These are phyloP conservation scores for Camponotus vicinus DNA, from an alignment of 1,140 invertebrate genomes.

Conservation along the genomic window DNA sequence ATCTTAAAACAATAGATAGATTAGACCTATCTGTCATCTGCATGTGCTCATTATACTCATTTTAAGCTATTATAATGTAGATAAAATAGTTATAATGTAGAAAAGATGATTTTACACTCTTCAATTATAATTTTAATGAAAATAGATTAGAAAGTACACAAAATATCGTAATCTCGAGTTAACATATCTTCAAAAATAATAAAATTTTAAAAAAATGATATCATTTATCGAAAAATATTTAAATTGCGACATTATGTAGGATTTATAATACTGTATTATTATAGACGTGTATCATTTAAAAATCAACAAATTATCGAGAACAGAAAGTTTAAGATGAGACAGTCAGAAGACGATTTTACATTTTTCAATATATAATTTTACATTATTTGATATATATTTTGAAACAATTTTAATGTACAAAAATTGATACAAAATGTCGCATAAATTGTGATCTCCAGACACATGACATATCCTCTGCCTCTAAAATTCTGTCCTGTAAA, in stretches of 20 bases:
- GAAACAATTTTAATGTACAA: background rate
- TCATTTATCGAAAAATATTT: background rate
- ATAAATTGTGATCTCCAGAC: background rate
- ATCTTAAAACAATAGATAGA: background rate
- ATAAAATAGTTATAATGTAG: no score
- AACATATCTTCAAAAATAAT: no score
- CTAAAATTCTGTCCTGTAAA: background rate
- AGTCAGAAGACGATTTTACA: background rate
- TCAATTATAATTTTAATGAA: background rate
- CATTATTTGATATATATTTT: background rate
- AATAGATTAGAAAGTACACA: background rate
- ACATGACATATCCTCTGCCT: background rate
- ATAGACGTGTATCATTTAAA: conserved; percentile 8
- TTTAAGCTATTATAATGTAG: conserved; percentile 15
- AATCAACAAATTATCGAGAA: background rate
- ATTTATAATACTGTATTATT: background rate
- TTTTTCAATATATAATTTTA: background rate
- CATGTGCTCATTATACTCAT: background rate
- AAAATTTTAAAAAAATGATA: background rate
- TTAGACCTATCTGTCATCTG: background rate
- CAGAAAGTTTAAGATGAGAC: background rate
- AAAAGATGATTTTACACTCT: background rate
- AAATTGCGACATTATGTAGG: background rate
- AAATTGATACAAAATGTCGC: background rate
- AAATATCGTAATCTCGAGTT: background rate